These are phyloP conservation scores for Caenorhabditis afra DNA, from an alignment of 2,888 invertebrate species.

Conservation along the genomic window DNA sequence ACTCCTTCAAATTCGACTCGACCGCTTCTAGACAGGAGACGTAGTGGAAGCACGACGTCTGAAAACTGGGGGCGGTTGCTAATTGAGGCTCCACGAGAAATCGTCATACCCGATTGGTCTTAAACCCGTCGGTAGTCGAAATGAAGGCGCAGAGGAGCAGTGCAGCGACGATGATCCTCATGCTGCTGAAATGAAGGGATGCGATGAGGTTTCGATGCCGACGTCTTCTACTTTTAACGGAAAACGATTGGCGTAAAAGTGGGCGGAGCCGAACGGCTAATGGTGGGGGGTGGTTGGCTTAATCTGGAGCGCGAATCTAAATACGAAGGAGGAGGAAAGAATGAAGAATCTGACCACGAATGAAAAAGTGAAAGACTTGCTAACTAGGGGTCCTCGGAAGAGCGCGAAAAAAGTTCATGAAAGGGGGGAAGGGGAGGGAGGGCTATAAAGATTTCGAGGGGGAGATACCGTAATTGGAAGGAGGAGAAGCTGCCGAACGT, in stretches of 20 bases:
- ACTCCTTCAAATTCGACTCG: constrained; percentile 63
- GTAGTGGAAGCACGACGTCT: constrained; percentile 69
- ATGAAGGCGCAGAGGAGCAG: constrained; percentile 22
- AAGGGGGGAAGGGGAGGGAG: no score
- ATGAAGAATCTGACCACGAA: no score
- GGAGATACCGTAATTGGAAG: no score
- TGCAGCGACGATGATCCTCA: constrained; percentile 30
- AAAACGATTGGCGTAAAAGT: background rate
- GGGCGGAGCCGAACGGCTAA: no score
- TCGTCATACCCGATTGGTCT: constrained; percentile 43
- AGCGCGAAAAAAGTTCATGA: no score
- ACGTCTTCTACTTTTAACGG: background rate
- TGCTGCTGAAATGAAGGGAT: background rate
- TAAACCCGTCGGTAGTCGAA: constrained; percentile 25
- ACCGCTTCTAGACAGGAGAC: constrained; percentile 62
- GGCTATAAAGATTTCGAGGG: no score
- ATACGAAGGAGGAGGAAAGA: no score
- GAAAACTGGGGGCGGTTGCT: constrained; percentile 9
- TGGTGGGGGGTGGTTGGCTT: no score
- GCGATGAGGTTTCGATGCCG: no score
- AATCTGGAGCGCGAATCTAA: constrained; percentile 31
- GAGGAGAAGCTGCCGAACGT: no score
- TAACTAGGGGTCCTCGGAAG: no score
- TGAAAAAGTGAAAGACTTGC: no score
- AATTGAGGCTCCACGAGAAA: background rate